Evolutionary conservation across 2,113 vertebrate genomes (phyloP), one percentile per base, ranked within the genome.

Genomic region (Gobius niger): DNA sequence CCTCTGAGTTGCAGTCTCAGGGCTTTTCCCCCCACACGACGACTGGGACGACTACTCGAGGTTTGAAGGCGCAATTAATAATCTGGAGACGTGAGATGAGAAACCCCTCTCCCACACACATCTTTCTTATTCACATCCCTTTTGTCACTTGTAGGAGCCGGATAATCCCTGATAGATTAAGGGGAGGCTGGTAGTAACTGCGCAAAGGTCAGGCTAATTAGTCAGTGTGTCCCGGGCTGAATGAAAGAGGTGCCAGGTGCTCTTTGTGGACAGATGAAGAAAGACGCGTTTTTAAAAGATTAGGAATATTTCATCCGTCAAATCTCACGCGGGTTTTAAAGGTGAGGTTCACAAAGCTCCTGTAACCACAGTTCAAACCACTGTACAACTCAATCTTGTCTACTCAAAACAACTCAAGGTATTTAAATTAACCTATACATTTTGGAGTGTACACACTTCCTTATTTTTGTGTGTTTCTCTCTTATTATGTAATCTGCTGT

Each of bases 1-100:
- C 9, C 49, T 40, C 56, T 72, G 75, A 80, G 74, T 73, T 61
- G 59, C 63, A 71, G 44, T 71, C 62, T 77, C 41, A 65, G 51
- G 56, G 42, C 41, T 71, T 75, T 57, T 63, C 41, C 47, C 44
- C 8, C 51, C n/a, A n/a, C n/a, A 49, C 54, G 12, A 14, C 7
- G 16, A n/a, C 65, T 74, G 34, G 51, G 61, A 44, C 56, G n/a
- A 52, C 50, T 52, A 52, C n/a, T 18, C 18, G 63, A 80, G 75
- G 73, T 77, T 72, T 64, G 68, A 74, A 63, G 41, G 76, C 77
- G 65, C 65, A 81, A 77, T 82, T 83, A 87, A 82, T 63, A 73
- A 53, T 63, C 77, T 81, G 61, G 7, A 53, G 49, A 44, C 18
- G 1, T 49, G 62, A 52, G 63, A 34, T 34, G 24, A 34, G 24